Base-by-base conservation (phyloP, 2,113 vertebrate genomes). In the Beaufortia kweichowensis region DNA sequence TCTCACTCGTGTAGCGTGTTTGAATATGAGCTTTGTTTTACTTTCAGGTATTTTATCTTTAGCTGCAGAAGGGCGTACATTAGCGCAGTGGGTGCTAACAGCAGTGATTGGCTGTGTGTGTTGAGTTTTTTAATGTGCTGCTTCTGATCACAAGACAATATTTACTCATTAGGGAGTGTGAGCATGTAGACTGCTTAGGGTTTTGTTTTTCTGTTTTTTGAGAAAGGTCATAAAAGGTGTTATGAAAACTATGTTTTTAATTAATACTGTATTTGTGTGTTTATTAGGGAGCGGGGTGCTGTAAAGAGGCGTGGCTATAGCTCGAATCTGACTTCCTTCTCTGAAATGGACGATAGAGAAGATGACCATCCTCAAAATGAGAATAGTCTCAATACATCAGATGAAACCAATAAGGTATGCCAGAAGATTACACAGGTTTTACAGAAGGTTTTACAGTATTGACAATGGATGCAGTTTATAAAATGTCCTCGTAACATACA, bases 341-440 rank as follows among this genome's bases (percentile, higher is more conserved):
- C 53, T 55, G 96, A 96, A 90, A 87, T 10, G 70, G 91, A 93
- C 79, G 93, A 94, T 89, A 85, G 56, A 39, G 48, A 84, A 64
- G 33, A 14, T 53, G 77, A 82, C 15, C 78, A 41, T 80, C 79
- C 69, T 56, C 60, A 79, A 50, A 87, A 85, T 41, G 17, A 53
- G 80, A 68, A 33, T 73, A 35, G 55, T 48, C 14, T 12, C 2
- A 79, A 43, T 68, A 2, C 17, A 11, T 75, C 76, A 41, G 85
- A 77, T 79, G 86, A 87, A 19, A 21, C 43, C 50, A 86, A 74
- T 55, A 83, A 91, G 94, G 94, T 96, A 92, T 86, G 53, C 5
- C 14, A 33, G 15, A 66, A 60, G 23, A 48, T 48, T 48, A 4
- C 5, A 19, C 14, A 48, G 5, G 12, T 48, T 11, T 39, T 10